phyloP scores from a whole-genome alignment of 1,140 invertebrate genomes.

The Zaprionus gabonicus region DNA sequence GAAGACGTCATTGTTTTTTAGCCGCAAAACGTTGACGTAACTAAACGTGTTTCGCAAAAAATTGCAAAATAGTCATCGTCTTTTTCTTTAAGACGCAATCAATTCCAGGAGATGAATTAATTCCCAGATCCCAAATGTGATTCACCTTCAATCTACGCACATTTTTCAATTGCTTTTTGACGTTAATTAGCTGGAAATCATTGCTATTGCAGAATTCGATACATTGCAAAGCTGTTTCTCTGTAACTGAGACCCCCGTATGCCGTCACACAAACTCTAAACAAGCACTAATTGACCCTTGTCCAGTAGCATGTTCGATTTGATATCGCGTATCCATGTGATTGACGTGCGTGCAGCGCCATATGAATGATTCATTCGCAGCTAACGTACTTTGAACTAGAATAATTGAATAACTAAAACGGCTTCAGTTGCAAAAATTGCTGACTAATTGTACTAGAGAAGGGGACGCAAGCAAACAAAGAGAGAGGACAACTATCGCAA shows the following conservation, averaged over 20 bases:
- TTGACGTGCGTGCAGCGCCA: conserved; percentile 1
- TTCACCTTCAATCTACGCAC: background rate
- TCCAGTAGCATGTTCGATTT: background rate
- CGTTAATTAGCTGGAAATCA: background rate
- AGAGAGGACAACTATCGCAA: background rate
- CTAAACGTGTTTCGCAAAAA: background rate
- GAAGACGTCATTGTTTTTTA: conserved; percentile 50
- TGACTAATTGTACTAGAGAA: background rate
- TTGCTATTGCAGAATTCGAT: background rate
- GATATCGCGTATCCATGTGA: conserved; percentile 1
- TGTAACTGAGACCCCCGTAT: background rate
- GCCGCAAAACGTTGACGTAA: conserved; percentile 50
- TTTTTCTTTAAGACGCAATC: background rate
- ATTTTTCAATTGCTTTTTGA: background rate
- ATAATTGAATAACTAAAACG: conserved; percentile 9
- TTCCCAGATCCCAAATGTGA: background rate
- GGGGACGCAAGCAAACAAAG: too few relatives aligned
- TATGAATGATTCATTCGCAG: conserved; percentile 14
- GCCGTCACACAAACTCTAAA: background rate
- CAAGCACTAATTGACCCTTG: background rate
- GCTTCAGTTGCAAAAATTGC: background rate
- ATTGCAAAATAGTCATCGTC: background rate
- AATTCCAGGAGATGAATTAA: background rate
- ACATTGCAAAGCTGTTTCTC: background rate
- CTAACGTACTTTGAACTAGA: conserved; percentile 2